Conservation (phyloP, 2,888 invertebrate species). For the Aspidiotus rigidus region DNA sequence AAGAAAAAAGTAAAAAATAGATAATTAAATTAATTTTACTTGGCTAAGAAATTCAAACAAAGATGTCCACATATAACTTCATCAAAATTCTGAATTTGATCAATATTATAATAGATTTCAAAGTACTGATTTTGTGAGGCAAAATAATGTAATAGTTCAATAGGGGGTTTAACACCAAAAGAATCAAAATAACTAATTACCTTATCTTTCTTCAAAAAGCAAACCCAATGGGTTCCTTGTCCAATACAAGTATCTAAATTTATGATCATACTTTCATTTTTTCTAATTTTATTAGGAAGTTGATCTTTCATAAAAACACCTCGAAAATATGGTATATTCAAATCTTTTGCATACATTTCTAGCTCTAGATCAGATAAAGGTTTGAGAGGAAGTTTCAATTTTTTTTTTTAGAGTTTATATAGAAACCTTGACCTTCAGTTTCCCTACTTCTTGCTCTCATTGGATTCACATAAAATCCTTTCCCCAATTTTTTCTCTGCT, state of each 20-base stretch:
- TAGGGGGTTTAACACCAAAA: slow-evolving; percentile 26
- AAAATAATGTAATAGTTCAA: slow-evolving; percentile 16
- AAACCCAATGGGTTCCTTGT: slow-evolving; percentile 26
- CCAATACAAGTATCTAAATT: slow-evolving; percentile 20
- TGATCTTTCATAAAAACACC: slow-evolving; percentile 23
- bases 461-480: slow-evolving; percentile 4
- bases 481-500: slow-evolving; percentile 4
- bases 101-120: slow-evolving; percentile 9
- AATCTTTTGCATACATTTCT: slow-evolving; percentile 10
- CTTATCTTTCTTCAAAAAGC: slow-evolving; percentile 23
- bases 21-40: slow-evolving; percentile 1
- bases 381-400: slow-evolving; percentile 6
- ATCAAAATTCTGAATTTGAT: slow-evolving; percentile 13
- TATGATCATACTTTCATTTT: slow-evolving; percentile 23
- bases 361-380: slow-evolving; percentile 9
- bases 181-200: slow-evolving; percentile 22
- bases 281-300: slow-evolving; percentile 27
- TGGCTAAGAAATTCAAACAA: slow-evolving; percentile 6
- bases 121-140: slow-evolving; percentile 1
- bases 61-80: slow-evolving; percentile 12
- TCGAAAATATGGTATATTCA: slow-evolving; percentile 6
- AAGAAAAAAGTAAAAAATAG: slow-evolving; percentile 13
- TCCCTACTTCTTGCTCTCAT: slow-evolving; percentile 1
- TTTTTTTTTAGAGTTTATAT: slow-evolving; percentile 1
- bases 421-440: slow-evolving; percentile 4